Percentiles rank a stretch among this genome's conserved stretches.
These are phyloP conservation scores for Podabrus alpinus DNA, from an alignment of 2,888 invertebrate species.

Conservation along the genomic window DNA sequence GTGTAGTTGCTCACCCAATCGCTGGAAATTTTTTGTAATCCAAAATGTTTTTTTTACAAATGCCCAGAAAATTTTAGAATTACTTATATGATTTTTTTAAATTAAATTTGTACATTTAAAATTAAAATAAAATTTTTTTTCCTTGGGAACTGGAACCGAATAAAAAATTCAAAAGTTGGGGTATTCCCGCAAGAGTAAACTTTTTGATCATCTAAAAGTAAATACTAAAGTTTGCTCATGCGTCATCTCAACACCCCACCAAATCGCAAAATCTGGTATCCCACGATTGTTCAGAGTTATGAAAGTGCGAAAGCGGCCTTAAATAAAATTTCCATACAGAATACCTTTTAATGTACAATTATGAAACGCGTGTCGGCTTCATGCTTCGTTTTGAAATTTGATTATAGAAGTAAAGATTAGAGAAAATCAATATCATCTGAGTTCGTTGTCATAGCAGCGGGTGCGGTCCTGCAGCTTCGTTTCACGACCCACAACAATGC, in stretches of 20 bases:
- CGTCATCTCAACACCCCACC: not conserved
- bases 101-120: no score
- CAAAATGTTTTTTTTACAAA: no score
- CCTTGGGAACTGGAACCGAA: no score
- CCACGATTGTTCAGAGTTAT: not conserved
- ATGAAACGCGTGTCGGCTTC: not conserved
- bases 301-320: not conserved
- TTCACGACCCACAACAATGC: not conserved
- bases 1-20: no score
- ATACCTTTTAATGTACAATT: not conserved
- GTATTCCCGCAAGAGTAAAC: not conserved
- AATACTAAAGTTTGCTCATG: not conserved
- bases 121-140: no score
- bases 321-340: not conserved
- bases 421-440: slow-evolving; percentile 43
- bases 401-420: not conserved
- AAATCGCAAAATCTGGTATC: not conserved
- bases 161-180: no score
- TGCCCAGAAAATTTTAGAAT: no score
- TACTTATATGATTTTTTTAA: no score
- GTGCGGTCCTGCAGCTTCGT: slow-evolving; percentile 36
- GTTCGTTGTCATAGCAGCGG: slow-evolving; percentile 38
- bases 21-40: no score
- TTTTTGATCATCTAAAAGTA: not conserved
- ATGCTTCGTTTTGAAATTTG: not conserved